Conservation (phyloP, 2,113 vertebrate genomes). For the Sigmodon hispidus region DNA sequence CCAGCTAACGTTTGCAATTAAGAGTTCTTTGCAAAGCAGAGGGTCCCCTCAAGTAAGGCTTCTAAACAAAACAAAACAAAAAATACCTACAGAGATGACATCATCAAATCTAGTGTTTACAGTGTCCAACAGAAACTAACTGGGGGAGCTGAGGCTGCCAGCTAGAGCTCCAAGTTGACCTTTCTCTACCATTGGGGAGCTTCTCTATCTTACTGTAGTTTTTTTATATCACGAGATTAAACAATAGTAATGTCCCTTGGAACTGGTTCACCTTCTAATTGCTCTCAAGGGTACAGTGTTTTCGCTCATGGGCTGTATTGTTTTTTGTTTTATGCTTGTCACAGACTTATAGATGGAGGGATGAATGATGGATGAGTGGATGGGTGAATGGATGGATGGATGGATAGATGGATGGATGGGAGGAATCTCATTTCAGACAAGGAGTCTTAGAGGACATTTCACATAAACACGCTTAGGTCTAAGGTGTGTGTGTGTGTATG, state of each 20-base stretch:
- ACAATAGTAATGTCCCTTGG: neutral
- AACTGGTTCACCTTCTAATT: neutral
- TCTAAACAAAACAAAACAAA: neutral
- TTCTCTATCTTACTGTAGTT: neutral
- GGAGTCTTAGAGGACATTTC: neutral
- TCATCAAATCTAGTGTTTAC: neutral
- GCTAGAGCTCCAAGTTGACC: neutral
- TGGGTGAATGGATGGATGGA: neutral
- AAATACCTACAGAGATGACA: neutral
- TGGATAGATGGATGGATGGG: neutral
- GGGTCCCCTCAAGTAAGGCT: neutral
- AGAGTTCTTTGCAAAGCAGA: neutral
- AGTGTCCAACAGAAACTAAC: neutral
- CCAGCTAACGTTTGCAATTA: neutral
- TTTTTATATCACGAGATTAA: too few relatives aligned
- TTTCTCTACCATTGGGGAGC: too few relatives aligned
- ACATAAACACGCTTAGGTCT: neutral
- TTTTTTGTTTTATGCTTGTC: neutral
- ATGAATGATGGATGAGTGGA: neutral
- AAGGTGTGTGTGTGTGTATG: neutral
- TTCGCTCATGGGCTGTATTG: neutral
- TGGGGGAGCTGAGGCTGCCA: neutral
- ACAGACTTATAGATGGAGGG: neutral
- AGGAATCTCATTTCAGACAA: neutral
- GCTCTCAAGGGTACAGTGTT: neutral